Evolutionary conservation across 2,888 invertebrate species (phyloP).

Genomic region (Metallyticus violacea): DNA sequence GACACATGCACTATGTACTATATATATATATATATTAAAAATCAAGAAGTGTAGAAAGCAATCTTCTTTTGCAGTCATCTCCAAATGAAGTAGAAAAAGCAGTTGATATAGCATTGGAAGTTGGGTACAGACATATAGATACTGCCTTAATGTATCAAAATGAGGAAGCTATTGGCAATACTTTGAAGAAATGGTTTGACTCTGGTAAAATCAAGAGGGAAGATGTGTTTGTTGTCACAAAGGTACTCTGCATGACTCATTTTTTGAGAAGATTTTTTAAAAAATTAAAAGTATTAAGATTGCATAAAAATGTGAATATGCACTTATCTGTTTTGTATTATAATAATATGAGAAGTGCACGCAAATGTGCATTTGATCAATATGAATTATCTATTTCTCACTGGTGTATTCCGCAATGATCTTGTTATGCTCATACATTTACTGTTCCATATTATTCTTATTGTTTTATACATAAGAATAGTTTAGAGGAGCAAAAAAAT

Average conservation of each 20-base stretch:
- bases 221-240: slow-evolving; percentile 47
- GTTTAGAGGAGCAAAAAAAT: no score
- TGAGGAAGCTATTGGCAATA: slow-evolving; percentile 44
- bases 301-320: background rate
- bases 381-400: no score
- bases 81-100: slow-evolving; percentile 41
- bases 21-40: no score
- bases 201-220: slow-evolving; percentile 44
- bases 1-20: no score
- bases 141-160: slow-evolving; percentile 45
- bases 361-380: no score
- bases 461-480: background rate
- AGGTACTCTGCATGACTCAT: slow-evolving; percentile 38
- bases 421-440: background rate
- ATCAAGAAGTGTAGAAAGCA: no score
- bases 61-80: slow-evolving; percentile 35
- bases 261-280: background rate
- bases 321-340: background rate
- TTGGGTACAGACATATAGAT: slow-evolving; percentile 47
- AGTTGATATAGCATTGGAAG: slow-evolving; percentile 41
- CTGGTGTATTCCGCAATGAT: no score
- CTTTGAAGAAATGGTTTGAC: slow-evolving; percentile 41
- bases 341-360: background rate
- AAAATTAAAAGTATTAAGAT: background rate
- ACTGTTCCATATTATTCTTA: no score